Conservation (phyloP, 2,113 vertebrate genomes). For the Erinaceus europaeus region DNA sequence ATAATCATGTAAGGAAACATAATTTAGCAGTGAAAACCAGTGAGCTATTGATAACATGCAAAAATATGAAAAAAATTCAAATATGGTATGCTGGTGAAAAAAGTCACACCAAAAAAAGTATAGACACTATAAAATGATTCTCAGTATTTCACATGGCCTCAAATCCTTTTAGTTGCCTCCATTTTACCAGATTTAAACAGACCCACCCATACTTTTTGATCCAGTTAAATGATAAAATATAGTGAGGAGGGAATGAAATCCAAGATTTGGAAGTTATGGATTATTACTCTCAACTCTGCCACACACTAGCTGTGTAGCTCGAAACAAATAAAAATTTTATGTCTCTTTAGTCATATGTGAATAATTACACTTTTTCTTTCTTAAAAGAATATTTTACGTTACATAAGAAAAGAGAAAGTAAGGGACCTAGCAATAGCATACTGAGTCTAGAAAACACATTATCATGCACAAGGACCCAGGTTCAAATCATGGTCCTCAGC, state of each 20-base stretch:
- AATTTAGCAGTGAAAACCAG: not conserved
- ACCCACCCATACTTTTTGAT: not conserved
- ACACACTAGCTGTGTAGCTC: not conserved
- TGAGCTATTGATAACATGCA: not conserved
- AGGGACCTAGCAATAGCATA: too few relatives aligned
- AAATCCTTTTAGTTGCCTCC: not conserved
- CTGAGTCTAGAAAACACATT: too few relatives aligned
- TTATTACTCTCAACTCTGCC: not conserved
- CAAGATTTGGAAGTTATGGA: rapidly evolving
- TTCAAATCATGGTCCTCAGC: too few relatives aligned
- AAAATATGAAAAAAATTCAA: not conserved
- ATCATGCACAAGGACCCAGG: too few relatives aligned
- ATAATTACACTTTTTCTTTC: not conserved
- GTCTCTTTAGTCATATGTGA: too few relatives aligned
- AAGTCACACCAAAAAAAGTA: not conserved
- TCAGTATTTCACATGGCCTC: not conserved
- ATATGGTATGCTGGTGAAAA: not conserved
- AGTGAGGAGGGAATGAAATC: not conserved
- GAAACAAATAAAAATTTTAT: not conserved
- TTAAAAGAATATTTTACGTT: not conserved
- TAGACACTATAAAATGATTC: too few relatives aligned
- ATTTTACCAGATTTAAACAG: not conserved
- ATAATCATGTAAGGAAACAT: not conserved
- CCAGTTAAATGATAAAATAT: not conserved
- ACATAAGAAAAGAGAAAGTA: not conserved